Evolutionary conservation across 1,140 invertebrate species (phyloP), one percentile per base, ranked within the genome.

Genomic region (Intoshia linei): DNA sequence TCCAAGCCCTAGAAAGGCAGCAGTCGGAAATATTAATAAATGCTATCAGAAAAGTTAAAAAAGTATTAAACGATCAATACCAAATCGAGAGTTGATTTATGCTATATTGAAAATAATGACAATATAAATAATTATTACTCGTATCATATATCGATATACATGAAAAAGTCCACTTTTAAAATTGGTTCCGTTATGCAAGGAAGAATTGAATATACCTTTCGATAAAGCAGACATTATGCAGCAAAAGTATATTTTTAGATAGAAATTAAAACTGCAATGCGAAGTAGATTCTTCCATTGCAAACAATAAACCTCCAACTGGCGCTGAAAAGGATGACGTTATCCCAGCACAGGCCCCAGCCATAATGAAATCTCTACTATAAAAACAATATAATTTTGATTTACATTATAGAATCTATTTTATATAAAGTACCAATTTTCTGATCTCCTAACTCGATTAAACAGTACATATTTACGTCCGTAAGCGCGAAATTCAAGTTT

Each of bases 361-460:
- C 24, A 77, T 72, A 0, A 95, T 83, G 62, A 98, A 95, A 59
- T 98, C 90, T 33, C 87, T 61, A 57, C 93, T 95, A 52, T 90
- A 81, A 45, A 79, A 55, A 90, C 81, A 20, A 23, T 19, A 32
- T 17, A 32, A 25, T 25, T 25, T 10, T 25, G 24, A 25, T 10
- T n/a, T 10, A n/a, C 7, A 7, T 10, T 10, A 25, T 25, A 25
- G n/a, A n/a, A n/a, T n/a, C n/a, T n/a, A n/a, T n/a, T n/a, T n/a
- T n/a, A n/a, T n/a, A n/a, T n/a, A n/a, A n/a, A n/a, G n/a, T n/a
- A n/a, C n/a, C n/a, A n/a, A n/a, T n/a, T n/a, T n/a, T n/a, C n/a
- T n/a, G n/a, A n/a, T n/a, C n/a, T n/a, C n/a, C n/a, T n/a, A n/a
- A n/a, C n/a, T n/a, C n/a, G n/a, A n/a, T n/a, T n/a, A n/a, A n/a